Evolutionary conservation across 2,888 invertebrate genomes (phyloP).

Genomic region (Leucoptera coffeella): DNA sequence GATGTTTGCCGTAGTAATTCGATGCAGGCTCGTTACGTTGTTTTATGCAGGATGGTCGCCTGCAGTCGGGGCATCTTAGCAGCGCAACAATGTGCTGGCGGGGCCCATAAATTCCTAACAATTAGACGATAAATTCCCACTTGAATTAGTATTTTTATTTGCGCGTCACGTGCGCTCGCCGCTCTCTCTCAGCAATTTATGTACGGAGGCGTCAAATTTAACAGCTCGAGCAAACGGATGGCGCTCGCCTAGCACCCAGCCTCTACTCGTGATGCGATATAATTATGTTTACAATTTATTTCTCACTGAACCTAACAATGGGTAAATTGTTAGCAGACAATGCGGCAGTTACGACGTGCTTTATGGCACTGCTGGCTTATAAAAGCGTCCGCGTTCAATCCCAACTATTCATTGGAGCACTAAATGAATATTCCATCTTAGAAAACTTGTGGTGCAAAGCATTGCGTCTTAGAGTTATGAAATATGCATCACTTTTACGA

Average conservation of each 20-base stretch:
- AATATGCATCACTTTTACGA: too few relatives aligned
- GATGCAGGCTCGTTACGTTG: slow-evolving; percentile 19
- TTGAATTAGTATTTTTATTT: slow-evolving; percentile 41
- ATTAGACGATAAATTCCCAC: slow-evolving; percentile 37
- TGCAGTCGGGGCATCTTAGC: slow-evolving; percentile 1
- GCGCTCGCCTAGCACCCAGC: slow-evolving; percentile 21
- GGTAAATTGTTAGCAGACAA: slow-evolving; percentile 12
- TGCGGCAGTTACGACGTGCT: background rate
- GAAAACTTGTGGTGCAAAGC: too few relatives aligned
- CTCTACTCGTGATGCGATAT: slow-evolving; percentile 23
- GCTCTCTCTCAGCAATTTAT: slow-evolving; percentile 27
- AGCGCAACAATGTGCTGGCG: slow-evolving; percentile 24
- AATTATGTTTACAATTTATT: slow-evolving; percentile 33
- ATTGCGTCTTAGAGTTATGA: too few relatives aligned
- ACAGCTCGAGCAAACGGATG: slow-evolving; percentile 34
- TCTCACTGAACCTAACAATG: slow-evolving; percentile 17
- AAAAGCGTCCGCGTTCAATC: too few relatives aligned
- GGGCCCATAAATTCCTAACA: slow-evolving; percentile 36
- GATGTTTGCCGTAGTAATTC: slow-evolving; percentile 16
- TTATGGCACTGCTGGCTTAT: slow-evolving; percentile 2
- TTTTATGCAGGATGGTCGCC: slow-evolving; percentile 19
- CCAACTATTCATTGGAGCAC: too few relatives aligned
- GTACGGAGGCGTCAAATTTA: slow-evolving; percentile 32
- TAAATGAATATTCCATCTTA: too few relatives aligned
- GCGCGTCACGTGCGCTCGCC: slow-evolving; percentile 35